These are phyloP conservation scores for Bombus waltoni DNA, from an alignment of 1,140 invertebrate species.

Conservation along the genomic window DNA sequence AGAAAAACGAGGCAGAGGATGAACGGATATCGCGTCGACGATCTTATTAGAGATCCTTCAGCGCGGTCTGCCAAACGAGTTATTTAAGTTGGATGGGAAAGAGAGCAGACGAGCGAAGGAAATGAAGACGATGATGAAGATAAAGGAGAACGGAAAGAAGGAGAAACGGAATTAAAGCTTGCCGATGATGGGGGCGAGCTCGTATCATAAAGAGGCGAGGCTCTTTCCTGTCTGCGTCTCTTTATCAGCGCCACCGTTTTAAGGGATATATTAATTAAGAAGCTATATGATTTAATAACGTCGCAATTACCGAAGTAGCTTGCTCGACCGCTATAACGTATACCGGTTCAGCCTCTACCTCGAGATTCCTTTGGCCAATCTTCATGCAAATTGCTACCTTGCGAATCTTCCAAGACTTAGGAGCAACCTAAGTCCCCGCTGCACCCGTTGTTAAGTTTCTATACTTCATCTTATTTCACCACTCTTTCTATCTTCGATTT, in stretches of 20 bases:
- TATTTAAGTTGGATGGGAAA: constrained; percentile 74
- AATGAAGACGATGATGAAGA: constrained; percentile 31
- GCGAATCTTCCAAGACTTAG: neutral
- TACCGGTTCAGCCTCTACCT: constrained; percentile 6
- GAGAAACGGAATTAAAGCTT: constrained; percentile 41
- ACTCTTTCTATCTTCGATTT: too few species aligned
- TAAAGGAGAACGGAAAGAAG: constrained; percentile 26
- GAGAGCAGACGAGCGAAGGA: constrained; percentile 19
- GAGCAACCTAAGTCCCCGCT: neutral
- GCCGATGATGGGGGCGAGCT: constrained; percentile 2
- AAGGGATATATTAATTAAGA: constrained; percentile 66
- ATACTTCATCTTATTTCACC: too few species aligned
- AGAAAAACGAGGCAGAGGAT: constrained; percentile 25
- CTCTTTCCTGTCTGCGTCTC: constrained; percentile 35
- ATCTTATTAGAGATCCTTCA: constrained; percentile 78
- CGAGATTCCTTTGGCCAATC: constrained; percentile 37
- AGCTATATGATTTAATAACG: constrained; percentile 66
- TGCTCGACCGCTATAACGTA: constrained; percentile 19
- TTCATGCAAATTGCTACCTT: constrained; percentile 55
- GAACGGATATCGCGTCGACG: constrained; percentile 74
- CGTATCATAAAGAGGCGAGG: constrained; percentile 42
- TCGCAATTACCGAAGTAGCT: constrained; percentile 61
- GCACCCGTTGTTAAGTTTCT: neutral
- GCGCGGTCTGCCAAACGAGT: constrained; percentile 72
- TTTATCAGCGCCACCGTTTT: constrained; percentile 36